Conservation (phyloP, 2,797 vertebrate genomes). For the Muscicapa comitata region DNA sequence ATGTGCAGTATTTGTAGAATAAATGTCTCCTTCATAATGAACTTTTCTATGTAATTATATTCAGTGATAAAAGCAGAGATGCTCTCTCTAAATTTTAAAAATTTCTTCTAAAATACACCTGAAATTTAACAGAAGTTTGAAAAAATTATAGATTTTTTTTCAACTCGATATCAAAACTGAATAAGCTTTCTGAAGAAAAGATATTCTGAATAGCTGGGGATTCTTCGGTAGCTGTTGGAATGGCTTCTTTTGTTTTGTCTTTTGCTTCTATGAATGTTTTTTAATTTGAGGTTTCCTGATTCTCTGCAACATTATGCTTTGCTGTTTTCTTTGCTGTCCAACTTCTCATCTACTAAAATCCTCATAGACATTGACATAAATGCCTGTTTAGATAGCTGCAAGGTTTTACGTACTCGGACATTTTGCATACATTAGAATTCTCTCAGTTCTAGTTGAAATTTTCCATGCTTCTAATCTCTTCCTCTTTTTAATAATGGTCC, state of each 20-base stretch:
- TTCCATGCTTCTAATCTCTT: neutral
- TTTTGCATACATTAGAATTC: neutral
- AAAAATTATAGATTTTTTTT: neutral
- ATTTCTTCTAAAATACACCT: neutral
- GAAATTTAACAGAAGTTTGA: neutral
- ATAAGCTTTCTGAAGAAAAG: conserved; percentile 15
- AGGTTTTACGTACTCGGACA: neutral
- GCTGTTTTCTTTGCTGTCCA: neutral
- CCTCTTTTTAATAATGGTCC: neutral
- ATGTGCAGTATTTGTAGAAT: neutral
- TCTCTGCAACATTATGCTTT: conserved; percentile 26
- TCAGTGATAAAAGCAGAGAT: neutral
- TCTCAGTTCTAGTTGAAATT: neutral
- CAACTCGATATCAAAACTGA: neutral
- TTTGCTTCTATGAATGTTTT: conserved; percentile 9
- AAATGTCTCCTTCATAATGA: neutral
- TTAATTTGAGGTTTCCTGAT: conserved; percentile 28
- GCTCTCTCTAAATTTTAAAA: neutral
- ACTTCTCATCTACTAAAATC: conserved; percentile 55
- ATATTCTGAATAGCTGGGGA: conserved; percentile 20
- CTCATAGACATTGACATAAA: neutral
- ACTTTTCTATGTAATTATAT: neutral
- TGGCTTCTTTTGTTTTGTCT: conserved; percentile 61
- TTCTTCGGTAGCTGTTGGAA: conserved; percentile 31
- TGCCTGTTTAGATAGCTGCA: conserved; percentile 36